Base-by-base conservation (phyloP, 1,140 invertebrate genomes). In the Brachionus asplanchnoidis region DNA sequence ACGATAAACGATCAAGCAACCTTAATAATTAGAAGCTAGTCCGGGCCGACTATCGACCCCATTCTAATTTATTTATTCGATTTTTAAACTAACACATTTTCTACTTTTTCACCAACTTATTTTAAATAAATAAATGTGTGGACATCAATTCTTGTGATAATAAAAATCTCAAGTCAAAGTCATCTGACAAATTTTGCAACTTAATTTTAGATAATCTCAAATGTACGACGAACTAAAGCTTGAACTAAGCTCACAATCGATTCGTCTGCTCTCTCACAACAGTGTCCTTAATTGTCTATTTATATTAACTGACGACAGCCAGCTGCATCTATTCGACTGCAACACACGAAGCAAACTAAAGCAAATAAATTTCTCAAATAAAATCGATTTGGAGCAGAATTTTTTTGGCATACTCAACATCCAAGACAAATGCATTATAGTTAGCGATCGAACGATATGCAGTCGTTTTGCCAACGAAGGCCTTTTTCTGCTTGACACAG, bases 381-480 rank as follows among this genome's bases (percentile, higher is more conserved):
- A 77, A 77, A 50, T 50, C 20, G 44, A 77, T 50, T 77, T 77
- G n/a, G 20, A 73, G 3, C 40, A 73, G 12, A 77, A 77, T 77
- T 77, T 36, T 77, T 50, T 77, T 28, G 23, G 46, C 46, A 66
- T 82, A 42, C 17, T 44, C 1, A 82, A 82, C 40, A 68, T 82
- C 20, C 53, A 82, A 42, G 79, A 82, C 23, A 82, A 82, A 68
- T 82, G 79, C 42, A 60, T 82, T n/a, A 44, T 82, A 20, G 79
- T 82, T 7, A 68, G 79, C 17, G 65, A 82, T 14, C 50, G 42
- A 60, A 82, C 79, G 20, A 68, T 82, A 36, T 82, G 79, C 79
- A 68, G 79, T 65, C 79, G 79, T 42, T 60, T 82, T 53, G 79
- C 79, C 0, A 46, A 68, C 28, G 79, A 82, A 82, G 79, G 79